These are phyloP conservation scores for Marcusenius ussheri DNA, from an alignment of 2,113 vertebrate species.

Conservation along the genomic window DNA sequence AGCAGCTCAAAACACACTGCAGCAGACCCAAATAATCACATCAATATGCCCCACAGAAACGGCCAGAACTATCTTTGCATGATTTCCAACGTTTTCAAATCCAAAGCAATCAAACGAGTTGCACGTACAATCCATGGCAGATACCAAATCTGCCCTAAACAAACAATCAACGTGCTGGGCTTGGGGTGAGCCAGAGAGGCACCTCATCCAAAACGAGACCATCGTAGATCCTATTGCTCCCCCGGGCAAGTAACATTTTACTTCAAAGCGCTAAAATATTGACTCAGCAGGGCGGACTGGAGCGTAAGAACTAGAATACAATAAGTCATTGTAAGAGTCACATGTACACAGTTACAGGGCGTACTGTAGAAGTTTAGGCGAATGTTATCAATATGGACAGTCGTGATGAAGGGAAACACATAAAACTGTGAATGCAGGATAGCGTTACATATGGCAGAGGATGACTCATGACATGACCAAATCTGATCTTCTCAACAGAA, in stretches of 20 bases:
- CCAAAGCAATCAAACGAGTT: background rate
- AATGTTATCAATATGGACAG: background rate
- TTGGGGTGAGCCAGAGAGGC: background rate
- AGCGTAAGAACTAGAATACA: background rate
- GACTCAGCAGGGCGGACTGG: background rate
- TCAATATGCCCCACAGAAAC: background rate
- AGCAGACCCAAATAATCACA: background rate
- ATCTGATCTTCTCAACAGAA: background rate
- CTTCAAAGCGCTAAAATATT: conserved; percentile 3
- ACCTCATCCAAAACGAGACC: background rate
- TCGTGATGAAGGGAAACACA: background rate
- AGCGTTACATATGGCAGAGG: background rate
- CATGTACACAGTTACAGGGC: background rate
- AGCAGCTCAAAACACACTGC: background rate
- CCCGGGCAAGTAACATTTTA: background rate
- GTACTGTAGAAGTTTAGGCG: background rate
- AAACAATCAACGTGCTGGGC: background rate
- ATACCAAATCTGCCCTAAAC: background rate
- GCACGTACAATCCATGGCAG: background rate
- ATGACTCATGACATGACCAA: background rate
- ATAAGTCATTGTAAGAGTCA: background rate
- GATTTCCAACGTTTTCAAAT: background rate
- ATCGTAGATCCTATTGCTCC: background rate
- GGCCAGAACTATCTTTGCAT: background rate
- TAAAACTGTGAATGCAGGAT: background rate